Base-by-base conservation (phyloP, 2,113 vertebrate genomes). In the Eclectus roratus region DNA sequence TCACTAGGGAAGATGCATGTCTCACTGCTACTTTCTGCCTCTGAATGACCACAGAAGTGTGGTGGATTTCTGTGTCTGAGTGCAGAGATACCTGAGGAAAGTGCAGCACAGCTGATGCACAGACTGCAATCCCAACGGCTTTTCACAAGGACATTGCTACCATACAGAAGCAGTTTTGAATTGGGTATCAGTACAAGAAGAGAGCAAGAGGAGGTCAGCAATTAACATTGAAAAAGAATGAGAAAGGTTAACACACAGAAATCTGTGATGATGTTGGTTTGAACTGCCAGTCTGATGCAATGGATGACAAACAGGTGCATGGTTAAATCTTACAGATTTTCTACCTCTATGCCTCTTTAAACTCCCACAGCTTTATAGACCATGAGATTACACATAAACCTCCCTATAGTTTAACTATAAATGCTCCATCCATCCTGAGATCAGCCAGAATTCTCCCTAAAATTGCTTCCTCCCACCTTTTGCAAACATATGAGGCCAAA, bases 1-100 rank as follows among this genome's bases (percentile, higher is more conserved):
- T 39, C 19, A 23, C 8, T 0, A 0, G n/a, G 58, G 41, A 86
- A 76, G 44, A 72, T 3, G 1, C 2, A 2, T 3, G 3, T 44
- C 56, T 80, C 49, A 15, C 69, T 65, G 53, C 58, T 72, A 28
- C 41, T 66, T 61, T 13, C 46, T 58, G 77, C 64, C 83, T 80
- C 78, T 1, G 2, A 29, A 41, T 9, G 28, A 31, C 25, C 41
- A 20, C 41, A 33, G 31, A 50, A 63, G 13, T 23, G 17, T 41
- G 24, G 9, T 58, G 60, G 10, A 11, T 31, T 86, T 89, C 60
- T 80, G 21, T n/a, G 27, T 55, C 46, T 29, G 60, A 70, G 19
- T 46, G 21, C 10, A 5, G 50, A 80, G 64, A 44, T 41, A 52
- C 21, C 76, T 24, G 39, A 73, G 53, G 52, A 49, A 90, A 20